Evolutionary conservation across 2,113 vertebrate species (phyloP), one percentile per base, ranked within the genome.

Genomic region (Ornithorhynchus anatinus): DNA sequence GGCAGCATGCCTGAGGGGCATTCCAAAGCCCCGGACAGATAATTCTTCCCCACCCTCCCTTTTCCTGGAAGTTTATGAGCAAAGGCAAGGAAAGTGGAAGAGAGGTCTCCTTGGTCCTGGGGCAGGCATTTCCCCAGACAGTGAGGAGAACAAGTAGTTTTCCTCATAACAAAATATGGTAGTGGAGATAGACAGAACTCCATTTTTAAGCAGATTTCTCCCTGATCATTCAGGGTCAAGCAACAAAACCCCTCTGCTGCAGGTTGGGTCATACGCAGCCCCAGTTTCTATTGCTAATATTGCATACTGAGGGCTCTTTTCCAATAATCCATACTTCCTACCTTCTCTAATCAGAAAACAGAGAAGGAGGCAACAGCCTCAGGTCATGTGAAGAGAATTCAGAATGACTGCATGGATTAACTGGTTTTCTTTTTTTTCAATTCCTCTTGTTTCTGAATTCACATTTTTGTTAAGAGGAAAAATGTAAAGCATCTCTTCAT

Each of bases 391-490:
- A 35, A 59, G 50, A 42, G 25, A 57, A 66, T 58, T 64, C 25
- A 31, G 50, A 82, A 83, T 22, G 67, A 8, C 27, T 56, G 48
- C 23, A 29, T 10, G 0, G 2, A 0, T 52, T 35, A 9, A 50
- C 29, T 10, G 10, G 8, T 25, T 48, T 59, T 17, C 4, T 33
- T 14, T 4, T 38, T 16, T 59, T 37, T 59, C 67, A 56, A 61
- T 29, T 29, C 43, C 72, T 44, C 64, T 75, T 14, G 56, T 65
- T 78, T 84, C 72, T 20, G 36, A 61, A 60, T 83, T 75, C 59
- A 23, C 25, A 33, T 47, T 57, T 81, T 73, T 23, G 50, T 86
- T 29, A 68, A 50, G 27, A 50, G 66, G 65, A 82, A 84, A 66
- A 35, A 40, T 54, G 51, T 54, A 40, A 63, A 40, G 85, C 78